Conservation (phyloP, 1,140 invertebrate genomes). For the Trialeurodes vaporariorum region DNA sequence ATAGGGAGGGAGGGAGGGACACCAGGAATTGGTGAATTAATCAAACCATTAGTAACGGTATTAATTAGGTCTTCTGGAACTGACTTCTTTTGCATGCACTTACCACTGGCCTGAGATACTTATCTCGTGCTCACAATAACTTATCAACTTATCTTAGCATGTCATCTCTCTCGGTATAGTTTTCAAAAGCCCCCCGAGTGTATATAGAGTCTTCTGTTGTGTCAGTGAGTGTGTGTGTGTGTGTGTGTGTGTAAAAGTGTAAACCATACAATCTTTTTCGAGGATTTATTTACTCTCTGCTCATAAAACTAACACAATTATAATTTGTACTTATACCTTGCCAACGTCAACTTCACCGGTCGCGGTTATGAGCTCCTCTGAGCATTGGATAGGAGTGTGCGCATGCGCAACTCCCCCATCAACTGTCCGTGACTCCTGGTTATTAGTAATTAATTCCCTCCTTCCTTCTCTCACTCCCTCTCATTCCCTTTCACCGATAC, state of each 20-base stretch:
- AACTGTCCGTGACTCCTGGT: not conserved
- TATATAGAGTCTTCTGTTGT: too few species aligned
- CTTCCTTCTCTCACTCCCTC: too few species aligned
- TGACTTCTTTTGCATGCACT: not conserved
- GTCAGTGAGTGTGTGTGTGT: too few species aligned
- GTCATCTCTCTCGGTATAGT: not conserved
- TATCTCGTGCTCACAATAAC: not conserved
- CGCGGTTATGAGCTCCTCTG: not conserved
- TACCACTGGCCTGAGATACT: not conserved
- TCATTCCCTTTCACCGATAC: too few species aligned
- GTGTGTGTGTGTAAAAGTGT: too few species aligned
- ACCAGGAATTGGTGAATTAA: not conserved
- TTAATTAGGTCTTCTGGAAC: not conserved
- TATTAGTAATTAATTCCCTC: not conserved
- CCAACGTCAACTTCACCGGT: too few species aligned
- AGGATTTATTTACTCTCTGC: not conserved
- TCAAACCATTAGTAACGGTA: not conserved
- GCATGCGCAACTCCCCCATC: too few species aligned
- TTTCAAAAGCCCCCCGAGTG: too few species aligned
- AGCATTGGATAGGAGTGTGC: not conserved
- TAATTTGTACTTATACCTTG: constrained; percentile 1
- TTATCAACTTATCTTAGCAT: not conserved
- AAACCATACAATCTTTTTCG: not conserved
- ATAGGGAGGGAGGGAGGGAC: too few species aligned
- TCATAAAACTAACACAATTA: not conserved